Evolutionary conservation across 2,113 vertebrate genomes (phyloP).

Genomic region (Heterotis niloticus): DNA sequence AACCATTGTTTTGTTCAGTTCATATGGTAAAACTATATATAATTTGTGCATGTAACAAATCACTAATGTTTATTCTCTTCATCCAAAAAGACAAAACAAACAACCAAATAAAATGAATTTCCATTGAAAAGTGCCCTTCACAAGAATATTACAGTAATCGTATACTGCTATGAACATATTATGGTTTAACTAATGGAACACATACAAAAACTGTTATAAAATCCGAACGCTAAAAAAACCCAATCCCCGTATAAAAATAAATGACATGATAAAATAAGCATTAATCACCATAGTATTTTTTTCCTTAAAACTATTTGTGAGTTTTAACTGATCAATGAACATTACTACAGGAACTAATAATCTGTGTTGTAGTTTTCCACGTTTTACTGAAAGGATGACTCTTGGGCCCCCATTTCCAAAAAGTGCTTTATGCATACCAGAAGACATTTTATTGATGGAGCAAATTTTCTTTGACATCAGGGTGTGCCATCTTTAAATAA

Average conservation of each 20-base stretch:
- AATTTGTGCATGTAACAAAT: not conserved
- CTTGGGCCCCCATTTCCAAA: conserved; percentile 57
- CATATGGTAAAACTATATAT: not conserved
- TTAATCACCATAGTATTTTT: conserved; percentile 98
- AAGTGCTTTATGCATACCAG: conserved; percentile 98
- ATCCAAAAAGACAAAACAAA: not conserved
- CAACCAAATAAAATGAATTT: not conserved
- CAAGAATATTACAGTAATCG: conserved; percentile 38
- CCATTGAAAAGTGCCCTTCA: not conserved
- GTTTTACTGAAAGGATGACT: conserved; percentile 52
- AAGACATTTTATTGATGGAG: conserved; percentile 70
- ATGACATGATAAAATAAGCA: conserved; percentile 98
- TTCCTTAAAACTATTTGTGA: conserved; percentile 69
- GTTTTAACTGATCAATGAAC: conserved; percentile 61
- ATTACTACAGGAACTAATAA: conserved; percentile 72
- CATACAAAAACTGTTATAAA: conserved; percentile 72
- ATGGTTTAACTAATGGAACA: conserved; percentile 38
- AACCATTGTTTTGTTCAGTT: not conserved
- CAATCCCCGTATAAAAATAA: conserved; percentile 98
- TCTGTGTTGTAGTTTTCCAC: conserved; percentile 62
- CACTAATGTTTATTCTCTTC: not conserved
- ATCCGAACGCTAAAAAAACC: conserved; percentile 62
- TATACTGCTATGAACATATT: conserved; percentile 59
- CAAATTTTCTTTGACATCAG: conserved; percentile 32
- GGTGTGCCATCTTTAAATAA: conserved; percentile 88